A percentile compares a stretch with the other conserved stretches of the same genome.
phyloP scores from a whole-genome alignment of 2,797 vertebrate species.

The Sebastes minor region DNA sequence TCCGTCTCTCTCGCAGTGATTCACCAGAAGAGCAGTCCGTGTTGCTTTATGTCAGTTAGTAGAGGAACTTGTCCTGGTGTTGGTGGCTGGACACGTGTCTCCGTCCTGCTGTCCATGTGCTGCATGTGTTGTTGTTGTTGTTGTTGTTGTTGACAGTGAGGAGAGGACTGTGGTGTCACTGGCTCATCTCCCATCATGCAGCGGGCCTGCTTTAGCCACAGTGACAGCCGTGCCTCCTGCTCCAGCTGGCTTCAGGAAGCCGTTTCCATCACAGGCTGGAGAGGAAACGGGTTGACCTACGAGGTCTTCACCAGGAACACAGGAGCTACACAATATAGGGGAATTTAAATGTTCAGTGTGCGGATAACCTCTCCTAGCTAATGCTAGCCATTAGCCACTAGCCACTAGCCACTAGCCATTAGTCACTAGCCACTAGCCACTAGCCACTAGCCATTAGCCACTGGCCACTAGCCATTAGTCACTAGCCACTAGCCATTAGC shows the following conservation, averaged over 20 bases:
- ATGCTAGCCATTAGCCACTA: too few species aligned
- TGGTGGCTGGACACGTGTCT: background rate
- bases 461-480: too few species aligned
- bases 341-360: too few species aligned
- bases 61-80: background rate
- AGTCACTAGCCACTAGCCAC: too few species aligned
- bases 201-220: background rate
- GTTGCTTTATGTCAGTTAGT: background rate
- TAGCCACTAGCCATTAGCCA: too few species aligned
- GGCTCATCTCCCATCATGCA: background rate
- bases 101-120: background rate
- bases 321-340: accelerated
- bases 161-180: background rate
- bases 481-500: too few species aligned
- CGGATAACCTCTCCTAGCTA: too few species aligned
- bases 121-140: background rate
- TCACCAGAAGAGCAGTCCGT: conserved; percentile 17
- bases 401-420: too few species aligned
- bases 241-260: background rate
- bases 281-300: background rate
- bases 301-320: background rate
- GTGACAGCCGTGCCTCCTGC: background rate
- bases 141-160: background rate
- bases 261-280: background rate
- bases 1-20: background rate